A percentile compares a stretch with the other conserved stretches of the same genome.
These are phyloP conservation scores for Cariama cristata DNA, from an alignment of 2,113 vertebrate genomes.

Conservation along the genomic window DNA sequence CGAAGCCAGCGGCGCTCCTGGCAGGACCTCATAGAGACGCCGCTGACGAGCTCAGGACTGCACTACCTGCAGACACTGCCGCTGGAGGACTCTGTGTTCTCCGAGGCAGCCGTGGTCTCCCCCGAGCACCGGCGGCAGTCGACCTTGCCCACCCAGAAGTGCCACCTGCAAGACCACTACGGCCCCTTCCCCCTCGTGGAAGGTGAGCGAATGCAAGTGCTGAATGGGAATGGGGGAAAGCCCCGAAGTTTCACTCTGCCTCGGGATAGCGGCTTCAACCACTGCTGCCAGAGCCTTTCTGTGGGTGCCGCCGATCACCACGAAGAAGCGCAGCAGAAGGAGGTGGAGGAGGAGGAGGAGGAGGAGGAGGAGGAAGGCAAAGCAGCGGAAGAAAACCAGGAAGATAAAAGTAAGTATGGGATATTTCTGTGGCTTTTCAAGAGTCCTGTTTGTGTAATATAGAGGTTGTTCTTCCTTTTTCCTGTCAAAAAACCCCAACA, in stretches of 20 bases:
- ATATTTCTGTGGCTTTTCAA: constrained; percentile 62
- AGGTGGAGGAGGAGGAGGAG: constrained; percentile 76
- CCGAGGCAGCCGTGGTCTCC: constrained; percentile 83
- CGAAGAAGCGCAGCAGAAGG: constrained; percentile 81
- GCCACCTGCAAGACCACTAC: constrained; percentile 92
- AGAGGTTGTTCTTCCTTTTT: neutral
- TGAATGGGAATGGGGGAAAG: constrained; percentile 86
- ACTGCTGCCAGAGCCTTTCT: constrained; percentile 86
- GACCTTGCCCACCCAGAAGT: constrained; percentile 94
- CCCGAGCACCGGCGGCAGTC: constrained; percentile 92
- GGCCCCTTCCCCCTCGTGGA: constrained; percentile 90
- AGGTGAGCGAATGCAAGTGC: constrained; percentile 79
- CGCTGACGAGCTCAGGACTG: constrained; percentile 93
- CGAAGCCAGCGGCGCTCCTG: constrained; percentile 95
- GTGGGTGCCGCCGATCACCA: constrained; percentile 81
- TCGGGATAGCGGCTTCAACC: constrained; percentile 91
- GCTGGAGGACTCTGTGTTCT: constrained; percentile 94
- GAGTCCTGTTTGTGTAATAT: constrained; percentile 1
- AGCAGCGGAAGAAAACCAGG: constrained; percentile 74
- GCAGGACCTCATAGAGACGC: constrained; percentile 98
- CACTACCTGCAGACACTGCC: constrained; percentile 97
- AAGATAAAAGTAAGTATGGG: constrained; percentile 82
- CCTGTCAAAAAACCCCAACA: neutral
- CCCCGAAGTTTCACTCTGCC: constrained; percentile 97
- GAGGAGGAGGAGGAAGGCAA: constrained; percentile 81